Base-by-base conservation (phyloP, 2,113 vertebrate species). In the Holacanthus passer region DNA sequence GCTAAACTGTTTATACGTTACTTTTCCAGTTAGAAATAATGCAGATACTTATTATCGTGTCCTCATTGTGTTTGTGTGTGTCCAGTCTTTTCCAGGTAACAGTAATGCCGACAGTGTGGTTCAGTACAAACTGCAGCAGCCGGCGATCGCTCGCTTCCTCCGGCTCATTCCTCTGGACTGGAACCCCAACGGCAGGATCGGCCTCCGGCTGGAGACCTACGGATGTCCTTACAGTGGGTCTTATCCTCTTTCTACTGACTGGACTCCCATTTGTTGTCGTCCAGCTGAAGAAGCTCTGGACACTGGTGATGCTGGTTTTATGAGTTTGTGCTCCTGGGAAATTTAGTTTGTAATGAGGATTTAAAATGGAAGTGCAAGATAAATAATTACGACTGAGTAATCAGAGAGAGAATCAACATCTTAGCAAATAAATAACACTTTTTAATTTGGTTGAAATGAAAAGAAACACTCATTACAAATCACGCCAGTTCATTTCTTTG, bases 131-230 rank as follows among this genome's bases (percentile, higher is more conserved):
- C 90, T 94, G 81, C 90, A 89, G 83, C 90, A 87, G 75, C 74
- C 89, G 5, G 86, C 82, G 0, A 47, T 90, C 16, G 91, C 93
- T 60, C 91, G 91, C 68, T 94, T 90, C 81, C 89, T 94, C n/a
- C 88, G 91, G 37, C 88, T 94, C 82, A 29, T 91, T 59, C 93
- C 93, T 55, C 82, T 93, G 71, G 86, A 80, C 84, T 91, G 91
- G 93, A 93, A 94, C 62, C 84, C 84, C 79, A 88, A 32, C 48
- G 91, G 93, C 19, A 82, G 93, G 68, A 92, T 94, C 41, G 93
- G 93, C 69, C 91, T 94, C 2, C 77, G 93, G 17, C 88, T 94
- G 77, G 93, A 94, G 86, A 48, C 86, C 17, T 92, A 94, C 31
- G 91, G 93, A 1, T 94, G 93, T 82, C 88, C 90, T 29, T 89